Evolutionary conservation across 2,888 invertebrate species (phyloP).

Genomic region (Hemistola chrysoprasaria): DNA sequence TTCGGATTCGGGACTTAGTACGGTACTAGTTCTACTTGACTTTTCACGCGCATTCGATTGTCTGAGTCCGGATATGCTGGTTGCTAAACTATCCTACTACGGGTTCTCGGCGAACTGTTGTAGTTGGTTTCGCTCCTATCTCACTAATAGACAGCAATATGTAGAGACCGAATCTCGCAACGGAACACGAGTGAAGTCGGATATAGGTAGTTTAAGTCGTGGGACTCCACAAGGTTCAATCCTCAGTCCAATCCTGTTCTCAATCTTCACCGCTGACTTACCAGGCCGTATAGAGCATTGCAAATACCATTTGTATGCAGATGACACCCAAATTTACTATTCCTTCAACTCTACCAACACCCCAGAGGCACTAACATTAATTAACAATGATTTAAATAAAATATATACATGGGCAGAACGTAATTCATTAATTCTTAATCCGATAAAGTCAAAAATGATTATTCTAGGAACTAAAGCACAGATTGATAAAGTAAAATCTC

Average conservation of each 20-base stretch:
- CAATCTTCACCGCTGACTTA: constrained; percentile 1
- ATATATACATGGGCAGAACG: too few relatives aligned
- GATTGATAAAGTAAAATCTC: too few relatives aligned
- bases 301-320: too few relatives aligned
- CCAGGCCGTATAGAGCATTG: neutral
- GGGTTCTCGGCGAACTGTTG: constrained; percentile 12
- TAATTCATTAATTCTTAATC: too few relatives aligned
- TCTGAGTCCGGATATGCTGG: constrained; percentile 8
- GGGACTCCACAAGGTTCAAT: constrained; percentile 20
- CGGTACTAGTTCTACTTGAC: constrained; percentile 20
- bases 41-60: constrained; percentile 27
- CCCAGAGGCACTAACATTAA: too few relatives aligned
- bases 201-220: too few relatives aligned
- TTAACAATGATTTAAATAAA: too few relatives aligned
- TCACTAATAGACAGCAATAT: constrained; percentile 10
- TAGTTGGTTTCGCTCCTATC: constrained; percentile 24
- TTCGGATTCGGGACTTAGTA: constrained; percentile 17
- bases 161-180: constrained; percentile 5
- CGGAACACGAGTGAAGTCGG: too few relatives aligned
- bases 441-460: too few relatives aligned
- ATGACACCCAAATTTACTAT: too few relatives aligned
- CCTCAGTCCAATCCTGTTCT: constrained; percentile 5
- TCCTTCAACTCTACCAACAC: too few relatives aligned
- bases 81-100: constrained; percentile 21
- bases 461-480: too few relatives aligned